These are phyloP conservation scores for Argyra leucocephala DNA, from an alignment of 2,888 invertebrate genomes.

Conservation along the genomic window DNA sequence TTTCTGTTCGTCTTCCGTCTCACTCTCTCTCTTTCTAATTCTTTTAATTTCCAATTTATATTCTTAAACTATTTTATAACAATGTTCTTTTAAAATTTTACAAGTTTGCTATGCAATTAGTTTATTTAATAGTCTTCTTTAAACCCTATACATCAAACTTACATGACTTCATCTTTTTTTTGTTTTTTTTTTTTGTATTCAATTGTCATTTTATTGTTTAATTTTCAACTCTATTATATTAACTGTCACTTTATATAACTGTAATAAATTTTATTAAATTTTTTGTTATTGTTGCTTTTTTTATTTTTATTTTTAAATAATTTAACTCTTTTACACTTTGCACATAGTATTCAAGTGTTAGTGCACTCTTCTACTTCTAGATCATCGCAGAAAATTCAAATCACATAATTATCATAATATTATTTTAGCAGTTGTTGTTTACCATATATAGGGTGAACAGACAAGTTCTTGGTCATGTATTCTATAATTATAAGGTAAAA, in stretches of 20 bases:
- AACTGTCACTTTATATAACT: neutral
- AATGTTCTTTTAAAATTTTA: too few species aligned
- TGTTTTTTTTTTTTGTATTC: neutral
- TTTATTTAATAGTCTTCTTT: too few species aligned
- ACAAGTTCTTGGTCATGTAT: constrained; percentile 1
- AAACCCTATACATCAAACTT: neutral
- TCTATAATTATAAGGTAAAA: neutral
- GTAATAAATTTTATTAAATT: neutral
- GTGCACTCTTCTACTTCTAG: neutral
- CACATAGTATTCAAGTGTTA: neutral
- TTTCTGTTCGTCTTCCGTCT: too few species aligned
- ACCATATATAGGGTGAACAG: neutral
- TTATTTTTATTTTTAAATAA: neutral
- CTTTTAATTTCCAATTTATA: too few species aligned
- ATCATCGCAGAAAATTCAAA: neutral
- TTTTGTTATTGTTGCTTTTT: neutral
- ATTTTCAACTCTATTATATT: neutral
- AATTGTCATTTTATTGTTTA: neutral
- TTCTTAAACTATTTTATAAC: too few species aligned
- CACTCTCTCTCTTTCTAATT: too few species aligned
- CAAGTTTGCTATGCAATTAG: too few species aligned
- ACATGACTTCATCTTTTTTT: neutral
- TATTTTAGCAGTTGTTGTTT: neutral
- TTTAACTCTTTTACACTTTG: neutral
- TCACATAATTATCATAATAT: neutral